Percentiles rank a stretch among this genome's conserved stretches.
Conservation (phyloP, 92 coral and sea anemone species). For the Anthopleura xanthogrammica region DNA sequence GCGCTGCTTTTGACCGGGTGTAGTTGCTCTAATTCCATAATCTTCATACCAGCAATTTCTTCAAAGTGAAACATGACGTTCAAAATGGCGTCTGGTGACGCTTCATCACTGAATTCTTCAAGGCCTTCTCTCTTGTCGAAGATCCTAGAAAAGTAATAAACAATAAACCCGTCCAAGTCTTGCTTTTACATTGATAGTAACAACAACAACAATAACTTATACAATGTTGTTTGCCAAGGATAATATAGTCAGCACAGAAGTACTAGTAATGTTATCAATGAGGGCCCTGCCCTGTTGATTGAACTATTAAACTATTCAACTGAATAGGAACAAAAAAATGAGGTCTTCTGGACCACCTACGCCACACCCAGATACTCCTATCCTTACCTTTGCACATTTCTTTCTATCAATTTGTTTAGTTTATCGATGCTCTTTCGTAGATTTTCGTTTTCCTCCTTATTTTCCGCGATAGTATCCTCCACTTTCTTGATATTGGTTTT, state of each 20-base stretch:
- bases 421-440: constrained; percentile 44
- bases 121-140: constrained; percentile 23
- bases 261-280: too few species aligned
- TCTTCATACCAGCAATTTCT: constrained; percentile 44
- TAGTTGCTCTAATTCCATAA: constrained; percentile 46
- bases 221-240: too few species aligned
- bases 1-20: constrained; percentile 57
- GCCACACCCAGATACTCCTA: too few species aligned
- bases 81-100: constrained; percentile 27
- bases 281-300: too few species aligned
- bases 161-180: neutral
- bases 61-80: constrained; percentile 49
- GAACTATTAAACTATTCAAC: too few species aligned
- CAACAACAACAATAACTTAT: too few species aligned
- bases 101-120: neutral
- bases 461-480: constrained; percentile 44
- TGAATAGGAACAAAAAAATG: too few species aligned
- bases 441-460: constrained; percentile 43
- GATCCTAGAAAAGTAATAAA: constrained; percentile 9
- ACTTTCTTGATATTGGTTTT: constrained; percentile 49
- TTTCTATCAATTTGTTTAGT: constrained; percentile 36
- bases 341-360: too few species aligned
- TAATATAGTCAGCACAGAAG: too few species aligned
- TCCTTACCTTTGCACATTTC: constrained; percentile 43
- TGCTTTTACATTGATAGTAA: too few species aligned